Evolutionary conservation across 2,797 vertebrate genomes (phyloP), one percentile per base, ranked within the genome.

Genomic region (Zenarchopterus dispar): DNA sequence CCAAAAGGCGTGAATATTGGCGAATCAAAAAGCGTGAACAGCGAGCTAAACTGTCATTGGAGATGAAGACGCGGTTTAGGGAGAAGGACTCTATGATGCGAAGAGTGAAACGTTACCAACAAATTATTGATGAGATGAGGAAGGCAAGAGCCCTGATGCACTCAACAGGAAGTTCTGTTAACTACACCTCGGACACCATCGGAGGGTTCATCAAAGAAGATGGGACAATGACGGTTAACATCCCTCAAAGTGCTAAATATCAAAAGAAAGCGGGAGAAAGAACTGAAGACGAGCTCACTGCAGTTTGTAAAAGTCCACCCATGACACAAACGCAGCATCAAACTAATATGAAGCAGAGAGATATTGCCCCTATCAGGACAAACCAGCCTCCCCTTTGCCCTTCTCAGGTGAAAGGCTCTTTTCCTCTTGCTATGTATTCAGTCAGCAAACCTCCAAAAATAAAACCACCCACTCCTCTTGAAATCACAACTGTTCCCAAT

Each of bases 181-280:
- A 44, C 1, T 75, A 68, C 0, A 77, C 79, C 52, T 80, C 85
- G 0, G 89, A 92, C 56, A 83, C 88, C 58, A 92, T 92, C 1
- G 89, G 89, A 15, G 92, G 91, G 7, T 94, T 94, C 70, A 94
- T 93, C 72, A 89, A 91, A 75, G 92, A 93, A 67, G 93, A 94
- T 1, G 92, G 92, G 8, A 94, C 91, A 0, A 65, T 94, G 75
- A 93, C 84, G 3, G 63, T 62, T 23, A 88, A 73, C 54, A 52
- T 88, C 54, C 82, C 84, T 23, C 85, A 72, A 56, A 61, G 50
- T 16, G 56, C 82, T 3, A 19, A n/a, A 17, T 50, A 53, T 49
- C 73, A 51, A 28, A 67, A 19, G 42, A 21, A 41, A 9, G 61
- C 66, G 16, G 62, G 33, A 21, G 51, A 36, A 48, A 54, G 55